These are phyloP conservation scores for Melanotaenia pygmaea DNA, from an alignment of 2,797 vertebrate species.

Conservation along the genomic window DNA sequence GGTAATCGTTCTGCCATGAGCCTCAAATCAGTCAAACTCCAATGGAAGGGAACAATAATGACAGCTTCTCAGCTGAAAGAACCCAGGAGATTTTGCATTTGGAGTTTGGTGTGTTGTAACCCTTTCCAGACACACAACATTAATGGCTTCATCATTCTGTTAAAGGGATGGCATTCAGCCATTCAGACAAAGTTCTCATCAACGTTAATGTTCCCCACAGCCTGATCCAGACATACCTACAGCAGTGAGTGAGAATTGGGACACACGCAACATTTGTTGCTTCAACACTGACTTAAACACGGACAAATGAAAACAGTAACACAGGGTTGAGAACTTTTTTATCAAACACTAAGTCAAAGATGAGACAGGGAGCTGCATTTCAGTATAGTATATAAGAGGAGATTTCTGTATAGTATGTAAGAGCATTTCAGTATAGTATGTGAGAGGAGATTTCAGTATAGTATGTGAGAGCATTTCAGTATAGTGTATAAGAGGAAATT, in stretches of 20 bases:
- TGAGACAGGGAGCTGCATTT: too few species aligned
- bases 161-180: background rate
- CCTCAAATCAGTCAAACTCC: background rate
- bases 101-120: background rate
- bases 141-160: background rate
- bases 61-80: background rate
- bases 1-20: background rate
- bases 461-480: too few species aligned
- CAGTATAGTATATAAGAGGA: too few species aligned
- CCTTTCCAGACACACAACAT: background rate
- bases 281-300: too few species aligned
- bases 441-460: too few species aligned
- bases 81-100: background rate
- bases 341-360: too few species aligned
- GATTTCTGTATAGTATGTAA: too few species aligned
- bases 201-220: background rate
- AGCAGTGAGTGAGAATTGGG: background rate
- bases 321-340: too few species aligned
- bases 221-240: background rate
- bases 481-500: too few species aligned
- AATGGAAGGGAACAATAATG: background rate
- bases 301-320: too few species aligned
- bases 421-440: too few species aligned
- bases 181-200: background rate
- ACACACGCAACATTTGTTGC: background rate